phyloP scores from a whole-genome alignment of 2,113 vertebrate genomes.

The Chionis minor region DNA sequence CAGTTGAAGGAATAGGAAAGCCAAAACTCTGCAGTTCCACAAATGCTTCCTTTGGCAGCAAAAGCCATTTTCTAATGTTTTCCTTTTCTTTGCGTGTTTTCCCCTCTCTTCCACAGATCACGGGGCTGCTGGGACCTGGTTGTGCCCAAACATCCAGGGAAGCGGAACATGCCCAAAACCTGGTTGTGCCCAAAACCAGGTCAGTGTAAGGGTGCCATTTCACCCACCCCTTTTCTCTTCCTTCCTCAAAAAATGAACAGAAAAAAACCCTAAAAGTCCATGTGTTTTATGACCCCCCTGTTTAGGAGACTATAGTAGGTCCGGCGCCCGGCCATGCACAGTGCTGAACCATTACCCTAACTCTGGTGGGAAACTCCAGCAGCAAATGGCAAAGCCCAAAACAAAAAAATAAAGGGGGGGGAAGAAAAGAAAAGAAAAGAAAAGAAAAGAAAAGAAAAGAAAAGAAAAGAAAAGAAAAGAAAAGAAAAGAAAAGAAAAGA shows the following conservation, averaged over 20 bases:
- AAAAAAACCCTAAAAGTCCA: not conserved
- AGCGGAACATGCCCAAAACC: not conserved
- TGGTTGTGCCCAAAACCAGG: not conserved
- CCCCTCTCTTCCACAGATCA: not conserved
- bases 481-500: no score
- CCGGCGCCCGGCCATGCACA: fast-evolving
- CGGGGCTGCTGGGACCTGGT: not conserved
- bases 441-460: no score
- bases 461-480: no score
- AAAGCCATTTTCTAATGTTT: not conserved
- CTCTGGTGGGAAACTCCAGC: not conserved
- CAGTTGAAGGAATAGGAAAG: not conserved
- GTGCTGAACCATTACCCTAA: not conserved
- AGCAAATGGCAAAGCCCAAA: not conserved
- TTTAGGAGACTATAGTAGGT: not conserved
- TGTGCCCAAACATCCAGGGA: not conserved
- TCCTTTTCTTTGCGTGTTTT: not conserved
- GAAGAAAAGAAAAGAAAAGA: no score
- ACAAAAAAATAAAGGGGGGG: no score
- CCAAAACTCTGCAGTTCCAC: not conserved
- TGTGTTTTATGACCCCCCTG: not conserved
- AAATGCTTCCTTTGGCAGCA: not conserved
- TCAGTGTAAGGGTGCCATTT: not conserved
- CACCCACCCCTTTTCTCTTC: not conserved
- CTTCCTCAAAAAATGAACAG: not conserved